Base-by-base conservation (phyloP, 2,797 vertebrate species). In the Acropternis orthonyx region DNA sequence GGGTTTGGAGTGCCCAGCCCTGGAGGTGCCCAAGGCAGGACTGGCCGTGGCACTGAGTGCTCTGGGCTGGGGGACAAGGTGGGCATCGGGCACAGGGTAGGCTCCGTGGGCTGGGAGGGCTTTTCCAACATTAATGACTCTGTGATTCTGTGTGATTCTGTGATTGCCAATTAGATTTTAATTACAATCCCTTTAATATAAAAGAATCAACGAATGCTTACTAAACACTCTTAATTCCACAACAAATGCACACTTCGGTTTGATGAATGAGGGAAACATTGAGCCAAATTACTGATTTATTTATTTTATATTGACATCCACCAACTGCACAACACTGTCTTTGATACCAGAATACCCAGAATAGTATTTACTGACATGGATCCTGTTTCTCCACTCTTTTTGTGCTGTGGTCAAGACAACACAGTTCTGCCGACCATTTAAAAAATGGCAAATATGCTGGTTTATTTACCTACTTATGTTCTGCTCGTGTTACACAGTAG, bases 111-210 rank as follows among this genome's bases (percentile, higher is more conserved):
- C n/a, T 39, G 3, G 20, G 14, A 39, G 52, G 28, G 6, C 1
- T 46, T 48, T 13, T 34, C 61, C 54, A 59, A 0, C 3, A 1
- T 22, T 0, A 80, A 1, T 1, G 3, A 41, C 26, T 5, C 28
- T 59, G 9, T 59, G 9, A 44, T 37, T 51, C n/a, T 73, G 30
- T 39, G 54, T 11, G 9, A 51, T 37, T 58, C n/a, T 67, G 30
- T 39, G 54, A 43, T 15, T 81, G 36, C 6, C 16, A 77, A 46
- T 39, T 66, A 51, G 20, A 49, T 94, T 74, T 88, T 84, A 76
- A 88, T 67, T 82, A 37, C 7, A 56, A 43, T 5, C 7, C 87
- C 68, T 77, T 49, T 59, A 55, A 81, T 49, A 71, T 22, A 65
- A 92, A 65, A 77, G 39, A 85, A 86, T 55, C 16, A 81, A 69